These are phyloP conservation scores for Thumatha senex DNA, from an alignment of 2,888 invertebrate species.

Conservation along the genomic window DNA sequence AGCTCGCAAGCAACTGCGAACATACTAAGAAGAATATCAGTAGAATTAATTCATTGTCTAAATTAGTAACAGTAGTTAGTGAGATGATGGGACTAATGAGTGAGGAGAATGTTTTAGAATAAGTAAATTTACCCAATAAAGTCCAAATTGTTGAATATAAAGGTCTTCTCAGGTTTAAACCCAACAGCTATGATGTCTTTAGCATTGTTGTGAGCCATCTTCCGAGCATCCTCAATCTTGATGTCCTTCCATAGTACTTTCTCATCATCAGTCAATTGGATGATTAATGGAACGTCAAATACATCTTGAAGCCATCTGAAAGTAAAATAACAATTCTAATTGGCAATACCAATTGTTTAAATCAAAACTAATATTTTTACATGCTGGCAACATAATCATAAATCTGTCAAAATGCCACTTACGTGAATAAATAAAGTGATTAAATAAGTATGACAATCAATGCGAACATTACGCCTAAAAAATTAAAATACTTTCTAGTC, in stretches of 20 bases:
- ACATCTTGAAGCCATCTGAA: conserved; percentile 97
- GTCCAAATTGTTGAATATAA: conserved; percentile 97
- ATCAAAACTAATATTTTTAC: background rate
- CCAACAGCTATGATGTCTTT: conserved; percentile 99
- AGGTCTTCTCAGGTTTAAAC: conserved; percentile 96
- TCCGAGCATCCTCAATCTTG: conserved; percentile 92
- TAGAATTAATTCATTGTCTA: too few species aligned
- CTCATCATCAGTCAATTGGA: conserved; percentile 99
- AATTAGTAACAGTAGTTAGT: too few species aligned
- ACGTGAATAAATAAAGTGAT: too few species aligned
- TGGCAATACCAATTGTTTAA: background rate
- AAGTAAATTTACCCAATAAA: conserved; percentile 92
- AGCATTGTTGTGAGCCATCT: conserved; percentile 94
- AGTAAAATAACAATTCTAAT: conserved; percentile 11
- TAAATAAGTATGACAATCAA: too few species aligned
- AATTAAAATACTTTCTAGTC: too few species aligned
- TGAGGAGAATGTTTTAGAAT: too few species aligned
- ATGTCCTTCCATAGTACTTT: conserved; percentile 98
- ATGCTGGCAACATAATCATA: too few species aligned
- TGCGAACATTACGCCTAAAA: too few species aligned
- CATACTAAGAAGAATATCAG: too few species aligned
- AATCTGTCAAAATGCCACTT: too few species aligned
- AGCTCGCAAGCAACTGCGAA: too few species aligned
- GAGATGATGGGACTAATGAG: too few species aligned
- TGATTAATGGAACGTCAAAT: conserved; percentile 97